A percentile compares a stretch with the other conserved stretches of the same genome.
These are phyloP conservation scores for Hypotaenidia philippensis DNA, from an alignment of 2,797 vertebrate species.

Conservation along the genomic window DNA sequence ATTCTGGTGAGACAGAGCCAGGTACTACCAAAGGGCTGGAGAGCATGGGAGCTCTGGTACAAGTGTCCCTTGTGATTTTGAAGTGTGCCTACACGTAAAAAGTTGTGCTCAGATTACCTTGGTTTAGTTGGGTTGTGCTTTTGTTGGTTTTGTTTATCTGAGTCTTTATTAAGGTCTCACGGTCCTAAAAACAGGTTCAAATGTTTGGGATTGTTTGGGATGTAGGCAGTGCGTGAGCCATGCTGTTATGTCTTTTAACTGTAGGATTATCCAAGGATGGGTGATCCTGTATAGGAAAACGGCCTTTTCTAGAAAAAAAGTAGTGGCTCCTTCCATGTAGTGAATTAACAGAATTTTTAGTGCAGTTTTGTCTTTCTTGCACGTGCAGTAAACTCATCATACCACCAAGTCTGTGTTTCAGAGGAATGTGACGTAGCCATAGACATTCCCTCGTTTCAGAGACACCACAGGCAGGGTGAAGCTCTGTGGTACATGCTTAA, in stretches of 20 bases:
- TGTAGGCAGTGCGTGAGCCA: neutral
- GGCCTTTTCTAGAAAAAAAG: neutral
- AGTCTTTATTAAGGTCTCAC: accelerated
- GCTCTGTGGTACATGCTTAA: neutral
- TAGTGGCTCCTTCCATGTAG: neutral
- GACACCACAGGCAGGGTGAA: neutral
- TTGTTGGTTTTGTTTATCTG: neutral
- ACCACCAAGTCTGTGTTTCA: neutral
- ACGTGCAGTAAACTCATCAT: neutral
- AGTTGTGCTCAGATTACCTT: neutral
- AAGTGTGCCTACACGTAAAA: neutral
- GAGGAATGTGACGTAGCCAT: neutral
- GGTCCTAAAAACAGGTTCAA: neutral
- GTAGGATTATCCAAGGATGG: neutral
- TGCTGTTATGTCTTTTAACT: neutral
- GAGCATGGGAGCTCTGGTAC: neutral
- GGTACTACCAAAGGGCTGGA: neutral
- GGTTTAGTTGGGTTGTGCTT: neutral
- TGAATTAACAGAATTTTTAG: neutral
- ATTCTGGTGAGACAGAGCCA: neutral
- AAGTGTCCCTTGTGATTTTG: neutral
- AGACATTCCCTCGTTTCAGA: neutral
- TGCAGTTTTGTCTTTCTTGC: neutral
- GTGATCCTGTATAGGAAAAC: neutral
- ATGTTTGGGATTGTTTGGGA: neutral